phyloP scores from a whole-genome alignment of 2,797 vertebrate genomes.

The Pseudochirops corinnae region DNA sequence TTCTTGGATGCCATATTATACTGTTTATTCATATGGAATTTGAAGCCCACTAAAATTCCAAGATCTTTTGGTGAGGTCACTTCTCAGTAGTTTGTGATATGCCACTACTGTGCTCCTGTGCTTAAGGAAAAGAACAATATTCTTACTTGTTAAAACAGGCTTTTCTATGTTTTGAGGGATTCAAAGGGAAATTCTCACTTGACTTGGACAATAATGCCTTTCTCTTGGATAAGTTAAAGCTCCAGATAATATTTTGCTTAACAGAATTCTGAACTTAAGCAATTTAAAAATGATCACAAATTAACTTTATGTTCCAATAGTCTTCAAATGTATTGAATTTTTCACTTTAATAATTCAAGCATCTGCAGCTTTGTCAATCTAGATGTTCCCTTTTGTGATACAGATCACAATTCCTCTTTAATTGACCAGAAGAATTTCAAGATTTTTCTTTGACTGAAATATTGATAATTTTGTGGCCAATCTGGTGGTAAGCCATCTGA shows the following conservation, averaged over 20 bases:
- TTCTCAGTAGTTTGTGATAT: neutral
- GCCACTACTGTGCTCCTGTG: too few relatives aligned
- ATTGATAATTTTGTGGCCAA: neutral
- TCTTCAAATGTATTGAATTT: conserved; percentile 1
- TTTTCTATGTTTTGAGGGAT: conserved; percentile 19
- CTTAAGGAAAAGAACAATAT: neutral
- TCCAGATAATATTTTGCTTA: conserved; percentile 22
- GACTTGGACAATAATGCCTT: conserved; percentile 25
- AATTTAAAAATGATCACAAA: conserved; percentile 22
- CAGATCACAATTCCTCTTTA: neutral
- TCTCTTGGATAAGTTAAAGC: conserved; percentile 19
- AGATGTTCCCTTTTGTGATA: neutral
- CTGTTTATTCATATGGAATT: neutral
- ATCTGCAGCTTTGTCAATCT: neutral
- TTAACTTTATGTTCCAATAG: neutral
- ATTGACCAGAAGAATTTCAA: neutral
- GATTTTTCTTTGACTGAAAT: neutral
- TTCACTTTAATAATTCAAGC: neutral
- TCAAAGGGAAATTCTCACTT: conserved; percentile 6
- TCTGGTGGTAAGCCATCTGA: neutral
- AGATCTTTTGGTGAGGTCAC: neutral
- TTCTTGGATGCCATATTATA: neutral
- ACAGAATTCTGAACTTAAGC: conserved; percentile 37
- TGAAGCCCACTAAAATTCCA: neutral
- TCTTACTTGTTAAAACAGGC: neutral